phyloP scores from a whole-genome alignment of 2,888 invertebrate genomes.

The Catocala nupta region DNA sequence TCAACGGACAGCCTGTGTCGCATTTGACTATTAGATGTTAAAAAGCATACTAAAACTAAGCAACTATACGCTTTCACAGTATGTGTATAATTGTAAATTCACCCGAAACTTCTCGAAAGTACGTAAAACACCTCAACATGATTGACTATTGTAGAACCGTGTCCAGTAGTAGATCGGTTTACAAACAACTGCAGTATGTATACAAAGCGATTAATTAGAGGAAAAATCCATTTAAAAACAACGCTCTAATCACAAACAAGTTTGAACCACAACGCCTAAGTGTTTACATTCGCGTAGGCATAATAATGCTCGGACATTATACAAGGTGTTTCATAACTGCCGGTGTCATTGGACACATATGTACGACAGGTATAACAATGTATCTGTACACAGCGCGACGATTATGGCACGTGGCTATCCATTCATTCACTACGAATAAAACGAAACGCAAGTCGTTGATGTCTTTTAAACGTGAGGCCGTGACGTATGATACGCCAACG shows the following conservation, averaged over 20 bases:
- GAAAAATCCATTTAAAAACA: neutral
- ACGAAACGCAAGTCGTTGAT: conserved; percentile 62
- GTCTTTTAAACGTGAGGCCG: conserved; percentile 61
- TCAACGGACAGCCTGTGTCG: too few species aligned
- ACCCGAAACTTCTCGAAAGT: too few species aligned
- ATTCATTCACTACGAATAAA: conserved; percentile 17
- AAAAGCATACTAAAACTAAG: too few species aligned
- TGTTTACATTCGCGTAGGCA: conserved; percentile 50
- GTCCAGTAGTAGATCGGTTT: too few species aligned
- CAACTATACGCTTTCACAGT: too few species aligned
- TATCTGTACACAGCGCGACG: conserved; percentile 14
- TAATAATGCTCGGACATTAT: conserved; percentile 48
- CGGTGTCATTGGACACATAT: conserved; percentile 58
- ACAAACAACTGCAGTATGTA: too few species aligned
- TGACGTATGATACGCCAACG: conserved; percentile 38
- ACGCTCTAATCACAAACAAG: conserved; percentile 8
- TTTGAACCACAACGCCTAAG: conserved; percentile 21
- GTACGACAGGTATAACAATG: conserved; percentile 47
- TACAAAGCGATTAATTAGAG: neutral
- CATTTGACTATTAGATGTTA: too few species aligned
- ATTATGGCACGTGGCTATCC: conserved; percentile 18
- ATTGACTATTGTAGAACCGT: too few species aligned
- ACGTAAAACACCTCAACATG: too few species aligned
- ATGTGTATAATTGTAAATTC: too few species aligned
- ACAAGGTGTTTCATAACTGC: conserved; percentile 54